Base-by-base conservation (phyloP, 2,888 invertebrate genomes). In the Heteromurus nitidus region DNA sequence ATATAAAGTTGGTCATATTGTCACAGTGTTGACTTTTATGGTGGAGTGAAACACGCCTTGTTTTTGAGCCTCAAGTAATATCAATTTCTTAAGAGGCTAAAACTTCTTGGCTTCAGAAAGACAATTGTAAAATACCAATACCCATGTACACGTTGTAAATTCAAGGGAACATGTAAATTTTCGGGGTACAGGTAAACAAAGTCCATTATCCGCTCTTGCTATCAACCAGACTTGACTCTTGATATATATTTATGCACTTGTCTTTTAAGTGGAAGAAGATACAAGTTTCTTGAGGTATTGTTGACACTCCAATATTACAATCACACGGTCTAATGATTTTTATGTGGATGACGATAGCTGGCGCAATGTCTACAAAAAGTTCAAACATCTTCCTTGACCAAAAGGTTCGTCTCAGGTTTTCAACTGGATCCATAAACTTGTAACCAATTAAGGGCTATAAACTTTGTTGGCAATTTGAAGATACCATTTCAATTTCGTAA, bases 361-460 rank as follows among this genome's bases (percentile, higher is more conserved):
- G n/a, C n/a, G n/a, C n/a, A n/a, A n/a, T n/a, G n/a, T n/a, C n/a
- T n/a, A n/a, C n/a, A n/a, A n/a, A n/a, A n/a, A n/a, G n/a, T n/a
- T n/a, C n/a, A n/a, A n/a, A n/a, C n/a, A n/a, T n/a, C n/a, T n/a
- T n/a, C n/a, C n/a, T n/a, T n/a, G n/a, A n/a, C n/a, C n/a, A n/a
- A n/a, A n/a, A n/a, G n/a, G n/a, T 47, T 47, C 47, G n/a, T 11
- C n/a, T 47, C n/a, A 47, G 11, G n/a, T n/a, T 24, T 20, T n/a
- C 20, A 68, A 47, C 44, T 9, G 42, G 73, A n/a, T 28, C 50
- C 73, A 73, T 73, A 73, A 73, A 73, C 11, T 28, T 73, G 62
- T 62, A 58, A 30, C 73, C 62, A 73, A 62, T 73, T 73, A 47
- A 16, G 73, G 73, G 73, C 28, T 44, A 62, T 73, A 73, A 73